These are phyloP conservation scores for Spermophilus dauricus DNA, from an alignment of 2,113 vertebrate species.

Conservation along the genomic window DNA sequence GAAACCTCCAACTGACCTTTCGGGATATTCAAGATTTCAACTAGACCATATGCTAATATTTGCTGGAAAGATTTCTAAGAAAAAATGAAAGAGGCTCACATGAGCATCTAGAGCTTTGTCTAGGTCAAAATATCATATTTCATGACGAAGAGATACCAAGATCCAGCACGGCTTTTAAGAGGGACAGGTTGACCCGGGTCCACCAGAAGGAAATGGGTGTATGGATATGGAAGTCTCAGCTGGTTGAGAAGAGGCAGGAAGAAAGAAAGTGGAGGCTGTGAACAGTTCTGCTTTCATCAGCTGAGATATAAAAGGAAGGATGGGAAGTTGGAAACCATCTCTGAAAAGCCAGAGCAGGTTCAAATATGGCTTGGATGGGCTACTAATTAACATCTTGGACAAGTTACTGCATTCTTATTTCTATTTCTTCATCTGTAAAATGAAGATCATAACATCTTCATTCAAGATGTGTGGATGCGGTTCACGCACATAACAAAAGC, in stretches of 20 bases:
- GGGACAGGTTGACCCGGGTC: neutral
- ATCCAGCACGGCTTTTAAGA: neutral
- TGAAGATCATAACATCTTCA: slow-evolving; percentile 22
- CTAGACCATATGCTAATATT: neutral
- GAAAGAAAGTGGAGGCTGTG: neutral
- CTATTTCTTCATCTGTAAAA: neutral
- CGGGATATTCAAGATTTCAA: neutral
- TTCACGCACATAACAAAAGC: neutral
- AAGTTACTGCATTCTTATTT: neutral
- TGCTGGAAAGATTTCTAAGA: neutral
- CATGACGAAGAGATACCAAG: neutral
- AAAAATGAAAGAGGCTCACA: neutral
- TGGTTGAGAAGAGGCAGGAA: neutral
- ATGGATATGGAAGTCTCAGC: neutral
- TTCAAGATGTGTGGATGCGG: neutral
- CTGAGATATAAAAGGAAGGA: neutral
- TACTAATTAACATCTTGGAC: neutral
- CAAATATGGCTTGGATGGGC: neutral
- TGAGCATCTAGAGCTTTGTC: neutral
- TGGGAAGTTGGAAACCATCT: neutral
- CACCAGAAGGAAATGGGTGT: neutral
- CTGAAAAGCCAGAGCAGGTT: neutral
- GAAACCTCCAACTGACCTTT: neutral
- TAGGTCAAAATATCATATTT: neutral
- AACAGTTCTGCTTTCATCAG: neutral